phyloP scores from a whole-genome alignment of 2,888 invertebrate species.

The Pheosia gnoma region DNA sequence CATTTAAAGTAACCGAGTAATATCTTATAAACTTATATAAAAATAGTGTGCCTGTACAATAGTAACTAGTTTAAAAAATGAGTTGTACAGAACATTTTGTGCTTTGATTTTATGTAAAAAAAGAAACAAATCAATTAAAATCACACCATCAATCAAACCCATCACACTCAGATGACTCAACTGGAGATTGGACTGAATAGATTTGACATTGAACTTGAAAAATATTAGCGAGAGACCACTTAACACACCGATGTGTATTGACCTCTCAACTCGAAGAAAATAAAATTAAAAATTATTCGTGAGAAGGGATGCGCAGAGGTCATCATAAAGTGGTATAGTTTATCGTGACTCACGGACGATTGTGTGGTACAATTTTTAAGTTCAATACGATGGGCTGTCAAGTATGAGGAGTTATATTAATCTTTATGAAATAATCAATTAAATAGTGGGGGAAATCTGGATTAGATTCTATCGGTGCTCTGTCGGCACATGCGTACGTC shows the following conservation, averaged over 20 bases:
- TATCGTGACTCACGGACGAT: conserved; percentile 61
- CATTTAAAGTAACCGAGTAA: no score
- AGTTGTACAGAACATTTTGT: no score
- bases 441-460: conserved; percentile 77
- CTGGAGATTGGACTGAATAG: conserved; percentile 53
- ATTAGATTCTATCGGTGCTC: conserved; percentile 76
- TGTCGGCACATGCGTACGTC: conserved; percentile 77
- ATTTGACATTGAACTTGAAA: conserved; percentile 62
- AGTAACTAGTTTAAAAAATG: no score
- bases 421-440: conserved; percentile 82
- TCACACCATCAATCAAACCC: conserved; percentile 32
- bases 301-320: conserved; percentile 26
- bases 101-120: background rate
- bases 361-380: conserved; percentile 67
- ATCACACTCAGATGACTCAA: conserved; percentile 28
- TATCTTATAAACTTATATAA: no score
- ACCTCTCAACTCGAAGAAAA: conserved; percentile 24
- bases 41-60: no score
- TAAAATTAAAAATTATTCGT: conserved; percentile 15
- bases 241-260: conserved; percentile 38
- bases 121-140: background rate
- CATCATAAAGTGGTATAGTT: conserved; percentile 38
- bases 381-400: conserved; percentile 61
- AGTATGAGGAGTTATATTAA: conserved; percentile 77
- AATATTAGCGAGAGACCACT: conserved; percentile 54